Conservation (phyloP, 2,113 vertebrate species). For the Dipodomys spectabilis region DNA sequence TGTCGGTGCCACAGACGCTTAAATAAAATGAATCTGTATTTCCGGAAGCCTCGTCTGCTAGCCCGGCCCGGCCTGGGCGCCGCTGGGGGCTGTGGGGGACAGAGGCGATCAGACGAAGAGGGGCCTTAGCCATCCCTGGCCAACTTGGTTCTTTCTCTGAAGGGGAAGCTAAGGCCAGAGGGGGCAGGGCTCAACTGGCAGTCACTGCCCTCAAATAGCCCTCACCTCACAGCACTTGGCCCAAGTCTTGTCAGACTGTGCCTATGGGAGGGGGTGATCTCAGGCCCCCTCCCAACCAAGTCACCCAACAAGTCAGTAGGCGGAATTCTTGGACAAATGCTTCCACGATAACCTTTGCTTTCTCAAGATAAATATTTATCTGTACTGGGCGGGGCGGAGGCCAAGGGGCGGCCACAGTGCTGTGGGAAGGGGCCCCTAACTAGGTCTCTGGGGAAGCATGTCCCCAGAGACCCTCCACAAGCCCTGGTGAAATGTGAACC, state of each 20-base stretch:
- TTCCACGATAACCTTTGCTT: slow-evolving; percentile 78
- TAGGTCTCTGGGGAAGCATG: background rate
- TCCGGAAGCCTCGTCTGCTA: slow-evolving; percentile 79
- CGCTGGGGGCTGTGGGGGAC: slow-evolving; percentile 79
- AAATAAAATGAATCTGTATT: slow-evolving; percentile 84
- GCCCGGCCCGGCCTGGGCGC: slow-evolving; percentile 72
- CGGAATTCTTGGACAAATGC: slow-evolving; percentile 74
- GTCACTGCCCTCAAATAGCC: background rate
- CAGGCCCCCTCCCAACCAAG: slow-evolving; percentile 2
- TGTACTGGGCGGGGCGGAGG: slow-evolving; percentile 60
- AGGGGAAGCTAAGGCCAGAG: slow-evolving; percentile 67
- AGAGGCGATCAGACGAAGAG: slow-evolving; percentile 71
- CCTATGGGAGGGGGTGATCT: background rate
- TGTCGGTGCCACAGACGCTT: slow-evolving; percentile 81
- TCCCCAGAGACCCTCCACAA: background rate
- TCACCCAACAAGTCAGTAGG: slow-evolving; percentile 29
- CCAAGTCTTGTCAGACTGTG: background rate
- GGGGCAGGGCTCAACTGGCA: slow-evolving; percentile 20
- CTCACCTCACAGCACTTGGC: background rate
- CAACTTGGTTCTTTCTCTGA: slow-evolving; percentile 31
- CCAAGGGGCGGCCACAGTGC: background rate
- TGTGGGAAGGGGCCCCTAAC: background rate
- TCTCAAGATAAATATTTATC: slow-evolving; percentile 84
- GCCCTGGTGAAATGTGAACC: background rate
- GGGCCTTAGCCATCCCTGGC: slow-evolving; percentile 51